Evolutionary conservation across 1,140 invertebrate species (phyloP), one percentile per base, ranked within the genome.

Genomic region (Conus ventricosus): DNA sequence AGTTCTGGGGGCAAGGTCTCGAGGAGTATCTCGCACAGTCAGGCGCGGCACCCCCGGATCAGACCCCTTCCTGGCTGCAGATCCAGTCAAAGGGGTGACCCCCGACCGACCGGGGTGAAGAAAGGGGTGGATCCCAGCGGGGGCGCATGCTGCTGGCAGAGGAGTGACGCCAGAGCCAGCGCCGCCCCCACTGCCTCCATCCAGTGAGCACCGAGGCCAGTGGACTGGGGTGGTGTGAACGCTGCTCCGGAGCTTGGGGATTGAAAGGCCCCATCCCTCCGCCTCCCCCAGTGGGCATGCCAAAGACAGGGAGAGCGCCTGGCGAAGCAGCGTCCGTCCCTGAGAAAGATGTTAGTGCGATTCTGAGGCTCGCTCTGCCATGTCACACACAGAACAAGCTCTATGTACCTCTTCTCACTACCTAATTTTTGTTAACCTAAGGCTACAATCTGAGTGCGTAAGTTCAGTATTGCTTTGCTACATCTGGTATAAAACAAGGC

Each of bases 1-100:
- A 97, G 96, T 92, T 97, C 97, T 10, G 96, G 95, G 0, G 97
- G 96, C n/a, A 88, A 97, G 95, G 92, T 93, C 92, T 55, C 89
- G 57, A 80, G 88, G 8, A 2, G 71, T 27, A 53, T 91, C 91
- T 57, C 84, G 91, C 87, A 90, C 88, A 51, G 91, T 90, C 23
- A 90, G 81, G 5, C 87, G 80, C 15, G 81, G 85, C 55, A 90
- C 80, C 57, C 89, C 83, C 1, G 85, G 90, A 84, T 89, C 91
- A 25, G 87, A 88, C n/a, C 39, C 85, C 67, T 89, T 90, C 51
- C 91, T 90, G 75, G 91, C 92, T 3, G 91, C 90, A 57, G 91
- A 91, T 13, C 91, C 89, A 1, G 89, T 88, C 5, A 89, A 87
- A n/a, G n/a, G 23, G 91, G 90, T 6, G 91, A 90, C n/a, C 90